These are phyloP conservation scores for Aleadryas rufinucha DNA, from an alignment of 2,113 vertebrate species.

Conservation along the genomic window DNA sequence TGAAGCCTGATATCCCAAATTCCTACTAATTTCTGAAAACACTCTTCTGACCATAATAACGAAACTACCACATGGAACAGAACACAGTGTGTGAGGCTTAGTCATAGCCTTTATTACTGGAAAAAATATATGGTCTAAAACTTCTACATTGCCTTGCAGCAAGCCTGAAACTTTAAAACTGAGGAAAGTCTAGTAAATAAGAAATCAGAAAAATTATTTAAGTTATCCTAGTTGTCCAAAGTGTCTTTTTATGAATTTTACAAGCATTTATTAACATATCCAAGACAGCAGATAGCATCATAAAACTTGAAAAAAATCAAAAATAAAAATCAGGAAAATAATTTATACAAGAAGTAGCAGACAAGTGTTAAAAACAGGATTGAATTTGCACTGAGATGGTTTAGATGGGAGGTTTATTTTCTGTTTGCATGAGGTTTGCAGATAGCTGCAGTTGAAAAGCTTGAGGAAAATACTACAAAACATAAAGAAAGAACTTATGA, in stretches of 20 bases:
- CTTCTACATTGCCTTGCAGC: background rate
- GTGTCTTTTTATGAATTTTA: background rate
- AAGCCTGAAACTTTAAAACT: background rate
- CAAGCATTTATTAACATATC: background rate
- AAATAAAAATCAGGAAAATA: background rate
- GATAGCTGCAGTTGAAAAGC: background rate
- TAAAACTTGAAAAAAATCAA: background rate
- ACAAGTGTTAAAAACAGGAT: background rate
- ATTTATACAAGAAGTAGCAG: background rate
- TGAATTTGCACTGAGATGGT: background rate
- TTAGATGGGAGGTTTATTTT: background rate
- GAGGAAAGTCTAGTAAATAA: background rate
- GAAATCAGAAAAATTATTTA: background rate
- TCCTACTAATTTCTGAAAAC: background rate
- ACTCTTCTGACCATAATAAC: background rate
- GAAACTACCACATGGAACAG: background rate
- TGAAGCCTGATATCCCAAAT: background rate
- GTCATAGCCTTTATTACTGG: background rate
- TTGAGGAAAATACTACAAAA: background rate
- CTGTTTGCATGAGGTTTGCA: background rate
- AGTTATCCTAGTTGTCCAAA: background rate
- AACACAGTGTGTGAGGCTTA: background rate
- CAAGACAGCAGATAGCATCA: background rate
- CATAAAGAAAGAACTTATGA: background rate
- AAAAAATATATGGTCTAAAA: background rate